Percentiles rank a stretch among this genome's conserved stretches.
Evolutionary conservation across 2,797 vertebrate species (phyloP).

Genomic region (Sebastes minor): DNA sequence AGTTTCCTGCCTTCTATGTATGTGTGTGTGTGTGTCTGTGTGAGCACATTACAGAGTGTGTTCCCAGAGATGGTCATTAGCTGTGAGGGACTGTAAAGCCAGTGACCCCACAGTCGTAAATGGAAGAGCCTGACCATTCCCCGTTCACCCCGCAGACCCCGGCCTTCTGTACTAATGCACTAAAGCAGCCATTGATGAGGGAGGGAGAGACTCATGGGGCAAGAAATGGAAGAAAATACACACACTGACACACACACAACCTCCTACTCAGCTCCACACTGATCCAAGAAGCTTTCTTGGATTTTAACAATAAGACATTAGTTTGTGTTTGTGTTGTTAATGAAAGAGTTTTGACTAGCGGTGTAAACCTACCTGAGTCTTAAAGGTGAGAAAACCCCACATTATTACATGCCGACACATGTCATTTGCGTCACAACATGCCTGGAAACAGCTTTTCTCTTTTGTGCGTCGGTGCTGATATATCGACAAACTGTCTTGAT

Average conservation of each 20-base stretch:
- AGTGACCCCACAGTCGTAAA: constrained; percentile 60
- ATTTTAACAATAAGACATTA: background rate
- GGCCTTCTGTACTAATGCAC: constrained; percentile 60
- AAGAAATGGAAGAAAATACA: background rate
- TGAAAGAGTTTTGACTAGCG: background rate
- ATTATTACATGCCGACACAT: background rate
- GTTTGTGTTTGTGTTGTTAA: background rate
- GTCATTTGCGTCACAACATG: background rate
- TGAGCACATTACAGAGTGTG: constrained; percentile 22
- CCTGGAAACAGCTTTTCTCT: background rate
- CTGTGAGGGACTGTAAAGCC: constrained; percentile 55
- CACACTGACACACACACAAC: background rate
- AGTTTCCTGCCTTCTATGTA: constrained; percentile 8
- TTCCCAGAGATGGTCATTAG: constrained; percentile 70
- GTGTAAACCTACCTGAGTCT: background rate
- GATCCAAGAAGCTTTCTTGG: background rate
- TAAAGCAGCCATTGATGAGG: constrained; percentile 42
- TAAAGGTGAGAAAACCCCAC: background rate
- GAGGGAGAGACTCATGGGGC: constrained; percentile 7
- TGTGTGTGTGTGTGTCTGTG: constrained; percentile 23
- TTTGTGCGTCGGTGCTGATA: background rate
- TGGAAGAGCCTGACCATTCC: constrained; percentile 43
- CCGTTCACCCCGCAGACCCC: constrained; percentile 42
- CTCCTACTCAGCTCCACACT: background rate
- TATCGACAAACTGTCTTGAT: constrained; percentile 24